Evolutionary conservation across 2,113 vertebrate genomes (phyloP).

Genomic region (Coryphaenoides rupestris): DNA sequence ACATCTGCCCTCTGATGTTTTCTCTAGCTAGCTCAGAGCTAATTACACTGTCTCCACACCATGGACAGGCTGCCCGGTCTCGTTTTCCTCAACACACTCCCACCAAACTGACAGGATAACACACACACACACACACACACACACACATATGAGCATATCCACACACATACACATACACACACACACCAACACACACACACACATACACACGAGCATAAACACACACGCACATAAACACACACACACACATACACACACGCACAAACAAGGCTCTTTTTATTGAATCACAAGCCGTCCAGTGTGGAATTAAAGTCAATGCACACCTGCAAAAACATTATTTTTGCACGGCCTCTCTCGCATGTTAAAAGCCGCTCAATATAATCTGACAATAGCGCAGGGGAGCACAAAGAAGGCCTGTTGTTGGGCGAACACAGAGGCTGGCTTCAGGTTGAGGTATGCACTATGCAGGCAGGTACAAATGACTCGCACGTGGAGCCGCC

Average conservation of each 20-base stretch:
- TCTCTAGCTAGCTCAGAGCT: slow-evolving; percentile 38
- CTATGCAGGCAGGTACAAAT: slow-evolving; percentile 70
- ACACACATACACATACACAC: slow-evolving; percentile 13
- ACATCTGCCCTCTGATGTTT: slow-evolving; percentile 33
- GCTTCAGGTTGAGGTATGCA: neutral
- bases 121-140: slow-evolving; percentile 10
- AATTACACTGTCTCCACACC: slow-evolving; percentile 48
- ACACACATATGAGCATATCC: neutral
- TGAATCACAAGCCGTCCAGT: slow-evolving; percentile 28
- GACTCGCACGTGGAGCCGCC: slow-evolving; percentile 71
- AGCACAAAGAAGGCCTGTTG: neutral
- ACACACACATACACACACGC: slow-evolving; percentile 10
- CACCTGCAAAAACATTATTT: slow-evolving; percentile 58
- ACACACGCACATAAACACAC: slow-evolving; percentile 1
- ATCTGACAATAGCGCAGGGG: slow-evolving; percentile 14
- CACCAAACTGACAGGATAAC: slow-evolving; percentile 25
- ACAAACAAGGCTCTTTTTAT: slow-evolving; percentile 39
- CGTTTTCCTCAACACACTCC: slow-evolving; percentile 22
- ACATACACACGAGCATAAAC: slow-evolving; percentile 11
- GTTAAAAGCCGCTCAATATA: slow-evolving; percentile 1
- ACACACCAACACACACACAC: slow-evolving; percentile 9
- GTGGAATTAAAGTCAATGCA: slow-evolving; percentile 21
- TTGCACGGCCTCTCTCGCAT: slow-evolving; percentile 20
- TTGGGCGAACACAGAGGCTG: neutral
- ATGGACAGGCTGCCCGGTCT: slow-evolving; percentile 45